Evolutionary conservation across 2,113 vertebrate species (phyloP).

Genomic region (Saguinus imperator): DNA sequence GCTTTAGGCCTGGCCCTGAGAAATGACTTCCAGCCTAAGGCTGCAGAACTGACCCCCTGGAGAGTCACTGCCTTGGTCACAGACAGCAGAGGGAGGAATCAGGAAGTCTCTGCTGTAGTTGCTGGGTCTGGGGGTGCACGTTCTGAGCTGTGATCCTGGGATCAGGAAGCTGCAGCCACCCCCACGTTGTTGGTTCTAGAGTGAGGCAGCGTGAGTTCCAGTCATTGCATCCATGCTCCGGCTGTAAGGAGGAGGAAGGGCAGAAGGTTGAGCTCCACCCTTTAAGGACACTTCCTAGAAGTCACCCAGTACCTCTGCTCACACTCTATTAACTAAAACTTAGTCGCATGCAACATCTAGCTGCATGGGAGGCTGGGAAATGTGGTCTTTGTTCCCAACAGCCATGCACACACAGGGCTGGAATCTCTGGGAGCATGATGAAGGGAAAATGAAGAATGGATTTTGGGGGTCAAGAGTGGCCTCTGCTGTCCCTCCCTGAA

Average conservation of each 20-base stretch:
- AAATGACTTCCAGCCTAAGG: neutral
- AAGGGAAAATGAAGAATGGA: neutral
- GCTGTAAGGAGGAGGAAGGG: neutral
- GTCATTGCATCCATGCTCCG: neutral
- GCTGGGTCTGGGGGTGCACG: neutral
- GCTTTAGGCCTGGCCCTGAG: neutral
- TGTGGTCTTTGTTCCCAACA: neutral
- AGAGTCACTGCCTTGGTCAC: neutral
- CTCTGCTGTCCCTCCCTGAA: neutral
- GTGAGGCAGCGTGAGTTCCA: neutral
- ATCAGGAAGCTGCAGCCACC: neutral
- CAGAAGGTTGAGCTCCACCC: neutral
- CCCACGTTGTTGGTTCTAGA: neutral
- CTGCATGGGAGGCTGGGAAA: constrained; percentile 23
- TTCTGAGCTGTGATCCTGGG: neutral
- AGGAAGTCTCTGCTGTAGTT: neutral
- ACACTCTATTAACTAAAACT: neutral
- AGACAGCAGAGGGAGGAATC: too few species aligned
- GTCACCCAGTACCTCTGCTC: neutral
- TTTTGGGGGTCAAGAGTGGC: neutral
- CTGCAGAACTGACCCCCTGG: neutral
- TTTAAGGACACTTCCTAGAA: neutral
- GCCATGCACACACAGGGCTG: too few species aligned
- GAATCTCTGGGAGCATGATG: neutral
- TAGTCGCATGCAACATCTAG: neutral